phyloP scores from a whole-genome alignment of 2,113 vertebrate genomes.

The Antechinus stuartii region DNA sequence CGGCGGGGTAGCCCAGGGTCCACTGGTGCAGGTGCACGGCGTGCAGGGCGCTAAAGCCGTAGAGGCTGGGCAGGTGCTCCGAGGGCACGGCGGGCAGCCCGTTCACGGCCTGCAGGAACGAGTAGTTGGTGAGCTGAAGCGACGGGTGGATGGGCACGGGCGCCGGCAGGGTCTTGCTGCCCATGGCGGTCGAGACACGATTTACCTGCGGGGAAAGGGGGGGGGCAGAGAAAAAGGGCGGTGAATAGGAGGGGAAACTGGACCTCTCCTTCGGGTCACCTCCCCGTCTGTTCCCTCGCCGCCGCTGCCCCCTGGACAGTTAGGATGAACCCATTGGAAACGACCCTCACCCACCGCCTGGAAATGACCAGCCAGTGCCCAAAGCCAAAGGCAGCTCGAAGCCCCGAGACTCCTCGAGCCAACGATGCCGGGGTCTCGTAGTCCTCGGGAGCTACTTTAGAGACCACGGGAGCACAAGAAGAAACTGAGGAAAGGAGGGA shows the following conservation, averaged over 20 bases:
- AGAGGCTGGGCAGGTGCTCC: constrained; percentile 94
- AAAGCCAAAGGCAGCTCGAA: background rate
- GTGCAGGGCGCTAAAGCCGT: constrained; percentile 96
- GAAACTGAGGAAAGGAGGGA: background rate
- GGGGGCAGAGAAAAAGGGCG: constrained; percentile 10
- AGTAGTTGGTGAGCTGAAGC: constrained; percentile 96
- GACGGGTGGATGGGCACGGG: constrained; percentile 97
- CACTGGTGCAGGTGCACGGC: constrained; percentile 98
- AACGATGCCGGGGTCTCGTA: background rate
- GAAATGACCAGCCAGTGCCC: background rate
- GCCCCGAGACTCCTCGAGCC: background rate
- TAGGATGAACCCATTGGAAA: background rate
- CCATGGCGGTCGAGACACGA: constrained; percentile 85
- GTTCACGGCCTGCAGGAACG: constrained; percentile 94
- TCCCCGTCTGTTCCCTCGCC: background rate
- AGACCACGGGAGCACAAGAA: background rate
- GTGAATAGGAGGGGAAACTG: constrained; percentile 25
- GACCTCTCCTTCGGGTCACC: background rate
- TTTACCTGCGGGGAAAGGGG: constrained; percentile 74
- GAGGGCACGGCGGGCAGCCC: constrained; percentile 92
- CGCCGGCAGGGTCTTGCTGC: constrained; percentile 97
- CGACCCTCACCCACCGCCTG: background rate
- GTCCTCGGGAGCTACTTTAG: background rate
- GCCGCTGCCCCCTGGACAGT: background rate
- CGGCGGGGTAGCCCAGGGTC: constrained; percentile 95